A percentile compares a stretch with the other conserved stretches of the same genome.
phyloP scores from a whole-genome alignment of 1,140 invertebrate genomes.

The Drosophila subpulchrella region DNA sequence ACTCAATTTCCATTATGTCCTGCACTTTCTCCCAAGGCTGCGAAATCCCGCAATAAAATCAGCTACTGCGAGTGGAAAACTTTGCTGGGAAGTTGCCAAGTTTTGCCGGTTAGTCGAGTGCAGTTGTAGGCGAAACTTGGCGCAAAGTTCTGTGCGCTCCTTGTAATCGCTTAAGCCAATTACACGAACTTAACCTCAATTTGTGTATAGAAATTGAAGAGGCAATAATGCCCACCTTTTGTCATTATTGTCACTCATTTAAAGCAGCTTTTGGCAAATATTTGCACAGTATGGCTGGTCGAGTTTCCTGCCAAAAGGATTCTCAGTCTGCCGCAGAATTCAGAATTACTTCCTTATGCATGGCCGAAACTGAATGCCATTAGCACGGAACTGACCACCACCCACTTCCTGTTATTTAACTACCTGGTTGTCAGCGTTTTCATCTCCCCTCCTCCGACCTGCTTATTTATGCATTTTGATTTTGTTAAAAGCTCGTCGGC shows the following conservation, averaged over 20 bases:
- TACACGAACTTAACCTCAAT: constrained; percentile 77
- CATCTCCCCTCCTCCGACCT: not conserved
- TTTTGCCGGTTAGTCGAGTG: constrained; percentile 7
- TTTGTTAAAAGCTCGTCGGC: constrained; percentile 46
- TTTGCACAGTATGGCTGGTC: constrained; percentile 28
- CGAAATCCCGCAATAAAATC: constrained; percentile 5
- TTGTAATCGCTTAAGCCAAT: constrained; percentile 79
- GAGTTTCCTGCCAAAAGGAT: constrained; percentile 20
- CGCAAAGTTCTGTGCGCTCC: constrained; percentile 55
- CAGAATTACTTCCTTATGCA: constrained; percentile 54
- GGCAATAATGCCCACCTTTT: constrained; percentile 14
- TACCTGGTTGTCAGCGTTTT: not conserved
- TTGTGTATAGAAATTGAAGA: constrained; percentile 37
- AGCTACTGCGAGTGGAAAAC: constrained; percentile 14
- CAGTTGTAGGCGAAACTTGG: constrained; percentile 28
- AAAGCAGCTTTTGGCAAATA: constrained; percentile 38
- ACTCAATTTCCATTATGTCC: constrained; percentile 18
- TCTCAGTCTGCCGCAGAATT: not conserved
- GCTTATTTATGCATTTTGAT: constrained; percentile 76
- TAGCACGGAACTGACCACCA: constrained; percentile 51
- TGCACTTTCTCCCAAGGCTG: constrained; percentile 20
- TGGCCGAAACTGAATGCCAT: constrained; percentile 60
- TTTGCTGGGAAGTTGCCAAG: constrained; percentile 39
- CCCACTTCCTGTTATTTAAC: not conserved
- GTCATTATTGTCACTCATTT: constrained; percentile 65